These are phyloP conservation scores for Helicoverpa armigera DNA, from an alignment of 1,140 invertebrate species.

Conservation along the genomic window DNA sequence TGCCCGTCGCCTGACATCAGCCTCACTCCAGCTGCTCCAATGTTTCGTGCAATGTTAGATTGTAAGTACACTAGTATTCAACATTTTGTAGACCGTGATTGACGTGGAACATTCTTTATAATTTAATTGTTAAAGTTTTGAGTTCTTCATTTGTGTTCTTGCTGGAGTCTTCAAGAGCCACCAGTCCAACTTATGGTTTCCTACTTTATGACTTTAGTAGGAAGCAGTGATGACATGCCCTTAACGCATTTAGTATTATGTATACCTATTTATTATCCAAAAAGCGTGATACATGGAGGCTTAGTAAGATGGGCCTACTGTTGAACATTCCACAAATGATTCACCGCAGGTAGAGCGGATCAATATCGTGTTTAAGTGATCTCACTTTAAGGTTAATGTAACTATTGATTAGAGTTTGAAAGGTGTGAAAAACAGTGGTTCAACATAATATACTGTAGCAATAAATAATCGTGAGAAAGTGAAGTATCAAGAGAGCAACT, in stretches of 20 bases:
- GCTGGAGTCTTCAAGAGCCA: background rate
- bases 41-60: conserved; percentile 84
- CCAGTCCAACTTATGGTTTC: background rate
- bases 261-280: conserved; percentile 40
- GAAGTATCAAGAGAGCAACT: background rate
- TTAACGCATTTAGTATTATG: conserved; percentile 45
- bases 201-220: background rate
- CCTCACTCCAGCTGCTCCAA: conserved; percentile 66
- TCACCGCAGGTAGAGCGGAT: conserved; percentile 46
- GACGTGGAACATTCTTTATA: background rate
- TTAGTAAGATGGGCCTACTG: conserved; percentile 48
- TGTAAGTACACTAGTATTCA: conserved; percentile 78
- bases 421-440: conserved; percentile 9
- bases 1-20: conserved; percentile 81
- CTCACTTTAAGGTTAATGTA: conserved; percentile 71
- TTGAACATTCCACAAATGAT: conserved; percentile 52
- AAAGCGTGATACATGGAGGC: conserved; percentile 47
- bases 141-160: background rate
- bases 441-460: background rate
- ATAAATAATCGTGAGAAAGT: background rate
- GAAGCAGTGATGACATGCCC: background rate
- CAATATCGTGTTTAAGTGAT: conserved; percentile 62
- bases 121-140: conserved; percentile 28
- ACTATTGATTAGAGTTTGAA: conserved; percentile 14
- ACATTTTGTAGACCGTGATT: conserved; percentile 19